Evolutionary conservation across 2,888 invertebrate genomes (phyloP).

Genomic region (Brachypalpus laphriformis): DNA sequence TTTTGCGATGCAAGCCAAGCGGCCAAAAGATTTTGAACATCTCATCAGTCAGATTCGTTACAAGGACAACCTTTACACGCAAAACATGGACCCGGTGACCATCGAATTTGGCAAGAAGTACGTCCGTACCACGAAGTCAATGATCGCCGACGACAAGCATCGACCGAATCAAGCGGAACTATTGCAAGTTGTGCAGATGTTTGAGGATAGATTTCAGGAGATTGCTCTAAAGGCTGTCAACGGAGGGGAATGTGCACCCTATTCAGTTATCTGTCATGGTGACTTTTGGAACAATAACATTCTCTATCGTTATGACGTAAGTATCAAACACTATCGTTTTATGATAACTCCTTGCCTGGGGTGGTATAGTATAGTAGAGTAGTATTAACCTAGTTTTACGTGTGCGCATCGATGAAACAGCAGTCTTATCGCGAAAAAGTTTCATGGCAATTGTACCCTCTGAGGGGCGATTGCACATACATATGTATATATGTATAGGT

Average conservation of each 20-base stretch:
- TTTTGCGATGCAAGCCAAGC: constrained; percentile 80
- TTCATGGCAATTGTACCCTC: constrained; percentile 14
- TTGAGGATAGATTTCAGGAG: constrained; percentile 76
- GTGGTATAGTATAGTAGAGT: background rate
- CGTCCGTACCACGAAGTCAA: constrained; percentile 75
- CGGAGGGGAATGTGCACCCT: constrained; percentile 76
- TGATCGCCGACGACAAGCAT: constrained; percentile 76
- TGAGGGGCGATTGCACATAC: constrained; percentile 12
- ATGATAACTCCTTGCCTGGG: constrained; percentile 19
- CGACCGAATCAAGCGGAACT: constrained; percentile 25
- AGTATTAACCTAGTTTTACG: constrained; percentile 59
- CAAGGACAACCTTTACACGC: constrained; percentile 77
- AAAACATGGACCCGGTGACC: constrained; percentile 76
- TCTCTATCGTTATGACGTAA: constrained; percentile 79
- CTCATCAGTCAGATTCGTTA: constrained; percentile 74
- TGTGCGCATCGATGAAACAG: constrained; percentile 2
- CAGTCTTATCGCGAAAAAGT: constrained; percentile 37
- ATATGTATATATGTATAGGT: too few species aligned
- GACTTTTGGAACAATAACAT: constrained; percentile 81
- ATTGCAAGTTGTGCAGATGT: constrained; percentile 73
- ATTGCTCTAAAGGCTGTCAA: constrained; percentile 76
- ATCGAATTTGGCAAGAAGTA: constrained; percentile 79
- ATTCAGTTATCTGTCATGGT: constrained; percentile 80
- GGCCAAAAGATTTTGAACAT: constrained; percentile 74
- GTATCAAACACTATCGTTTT: constrained; percentile 50